Conservation (phyloP, 2,113 vertebrate genomes). For the Copsychus sechellarum region DNA sequence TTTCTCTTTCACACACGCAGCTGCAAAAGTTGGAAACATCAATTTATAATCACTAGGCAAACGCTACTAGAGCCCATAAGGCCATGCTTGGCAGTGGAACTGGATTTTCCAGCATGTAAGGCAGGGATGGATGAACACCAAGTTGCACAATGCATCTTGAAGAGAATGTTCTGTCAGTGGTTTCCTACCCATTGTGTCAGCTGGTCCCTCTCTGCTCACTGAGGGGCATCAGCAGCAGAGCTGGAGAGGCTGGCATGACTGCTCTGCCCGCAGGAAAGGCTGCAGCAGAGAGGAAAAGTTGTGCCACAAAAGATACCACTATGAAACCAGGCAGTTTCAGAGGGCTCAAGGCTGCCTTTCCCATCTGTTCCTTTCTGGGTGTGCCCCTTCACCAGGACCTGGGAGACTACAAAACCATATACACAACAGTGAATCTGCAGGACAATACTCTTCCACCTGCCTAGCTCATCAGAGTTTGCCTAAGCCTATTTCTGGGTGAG, state of each 20-base stretch:
- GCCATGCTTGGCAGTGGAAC: not conserved
- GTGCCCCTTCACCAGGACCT: not conserved
- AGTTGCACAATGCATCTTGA: not conserved
- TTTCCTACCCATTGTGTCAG: not conserved
- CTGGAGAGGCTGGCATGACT: not conserved
- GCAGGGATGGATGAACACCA: fast-evolving
- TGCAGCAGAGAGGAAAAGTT: not conserved
- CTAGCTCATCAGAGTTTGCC: not conserved
- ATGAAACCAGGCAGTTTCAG: not conserved
- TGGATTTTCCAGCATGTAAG: not conserved
- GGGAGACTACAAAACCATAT: not conserved
- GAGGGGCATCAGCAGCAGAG: not conserved
- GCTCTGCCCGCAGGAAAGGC: not conserved
- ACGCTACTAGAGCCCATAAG: not conserved
- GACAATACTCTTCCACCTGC: not conserved
- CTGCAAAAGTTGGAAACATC: not conserved
- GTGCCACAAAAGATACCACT: not conserved
- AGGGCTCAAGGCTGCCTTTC: not conserved
- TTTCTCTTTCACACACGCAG: not conserved
- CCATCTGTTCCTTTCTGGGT: not conserved
- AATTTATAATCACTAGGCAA: not conserved
- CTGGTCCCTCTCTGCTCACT: not conserved
- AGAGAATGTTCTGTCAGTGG: not conserved
- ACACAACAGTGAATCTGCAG: not conserved
- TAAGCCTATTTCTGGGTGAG: not conserved